Evolutionary conservation across 2,113 vertebrate species (phyloP).

Genomic region (Synchiropus splendidus): DNA sequence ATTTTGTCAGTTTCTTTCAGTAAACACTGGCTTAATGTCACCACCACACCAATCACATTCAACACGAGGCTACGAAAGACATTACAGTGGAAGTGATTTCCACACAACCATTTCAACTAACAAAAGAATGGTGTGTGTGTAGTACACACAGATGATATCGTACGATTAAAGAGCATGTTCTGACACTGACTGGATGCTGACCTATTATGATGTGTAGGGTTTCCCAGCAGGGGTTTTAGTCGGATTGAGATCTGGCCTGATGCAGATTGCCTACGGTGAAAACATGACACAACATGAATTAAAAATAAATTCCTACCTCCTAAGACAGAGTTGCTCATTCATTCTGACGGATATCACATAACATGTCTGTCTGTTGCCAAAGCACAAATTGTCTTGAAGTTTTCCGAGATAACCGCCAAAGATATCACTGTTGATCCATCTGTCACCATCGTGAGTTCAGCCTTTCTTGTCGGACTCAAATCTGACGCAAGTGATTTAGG

Average conservation of each 20-base stretch:
- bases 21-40: no score
- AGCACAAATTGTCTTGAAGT: constrained; percentile 56
- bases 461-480: constrained; percentile 56
- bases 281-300: constrained; percentile 58
- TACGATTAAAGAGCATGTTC: no score
- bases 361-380: constrained; percentile 65
- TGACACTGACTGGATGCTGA: no score
- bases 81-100: no score
- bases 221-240: constrained; percentile 5
- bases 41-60: no score
- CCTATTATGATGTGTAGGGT: no score
- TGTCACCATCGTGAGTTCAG: constrained; percentile 49
- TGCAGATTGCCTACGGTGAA: constrained; percentile 43
- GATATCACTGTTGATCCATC: constrained; percentile 51
- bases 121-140: no score
- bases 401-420: constrained; percentile 52
- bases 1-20: no score
- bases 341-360: constrained; percentile 53
- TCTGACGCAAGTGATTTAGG: constrained; percentile 21
- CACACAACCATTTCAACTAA: no score
- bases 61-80: no score
- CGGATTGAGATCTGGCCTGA: constrained; percentile 20
- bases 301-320: constrained; percentile 45
- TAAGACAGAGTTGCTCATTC: constrained; percentile 54
- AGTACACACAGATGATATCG: no score